Percentiles rank a stretch among this genome's conserved stretches.
Conservation (phyloP, 2,797 vertebrate species). For the Eremophila alpestris region DNA sequence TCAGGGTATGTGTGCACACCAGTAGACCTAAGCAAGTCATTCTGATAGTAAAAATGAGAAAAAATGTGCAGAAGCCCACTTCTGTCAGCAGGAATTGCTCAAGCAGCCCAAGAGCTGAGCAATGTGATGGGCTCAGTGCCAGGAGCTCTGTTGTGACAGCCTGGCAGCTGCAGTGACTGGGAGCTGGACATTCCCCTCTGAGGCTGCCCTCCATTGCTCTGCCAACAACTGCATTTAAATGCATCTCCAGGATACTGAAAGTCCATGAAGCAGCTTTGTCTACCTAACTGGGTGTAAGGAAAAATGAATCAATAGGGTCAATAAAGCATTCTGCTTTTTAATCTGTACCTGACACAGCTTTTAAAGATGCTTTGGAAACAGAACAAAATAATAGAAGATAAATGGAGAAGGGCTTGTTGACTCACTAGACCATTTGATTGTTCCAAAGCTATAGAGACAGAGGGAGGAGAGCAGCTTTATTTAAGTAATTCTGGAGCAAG, state of each 20-base stretch:
- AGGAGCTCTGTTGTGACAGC: neutral
- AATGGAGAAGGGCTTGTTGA: neutral
- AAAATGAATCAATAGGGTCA: neutral
- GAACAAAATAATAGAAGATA: neutral
- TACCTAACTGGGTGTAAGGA: neutral
- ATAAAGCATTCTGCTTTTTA: neutral
- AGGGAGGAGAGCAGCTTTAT: neutral
- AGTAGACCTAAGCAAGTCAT: neutral
- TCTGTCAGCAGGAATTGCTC: neutral
- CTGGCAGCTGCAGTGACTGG: neutral
- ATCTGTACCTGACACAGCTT: neutral
- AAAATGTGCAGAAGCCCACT: neutral
- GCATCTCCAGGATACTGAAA: neutral
- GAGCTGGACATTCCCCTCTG: neutral
- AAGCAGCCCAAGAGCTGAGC: neutral
- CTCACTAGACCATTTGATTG: neutral
- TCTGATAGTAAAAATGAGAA: neutral
- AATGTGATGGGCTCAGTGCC: neutral
- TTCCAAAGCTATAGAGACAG: neutral
- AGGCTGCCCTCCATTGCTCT: neutral
- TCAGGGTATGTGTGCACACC: neutral
- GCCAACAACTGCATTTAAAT: neutral
- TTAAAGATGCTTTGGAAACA: slow-evolving; percentile 1
- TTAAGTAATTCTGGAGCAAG: neutral
- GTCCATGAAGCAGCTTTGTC: neutral